Evolutionary conservation across 2,113 vertebrate genomes (phyloP).

Genomic region (Lagenorhynchus albirostris): DNA sequence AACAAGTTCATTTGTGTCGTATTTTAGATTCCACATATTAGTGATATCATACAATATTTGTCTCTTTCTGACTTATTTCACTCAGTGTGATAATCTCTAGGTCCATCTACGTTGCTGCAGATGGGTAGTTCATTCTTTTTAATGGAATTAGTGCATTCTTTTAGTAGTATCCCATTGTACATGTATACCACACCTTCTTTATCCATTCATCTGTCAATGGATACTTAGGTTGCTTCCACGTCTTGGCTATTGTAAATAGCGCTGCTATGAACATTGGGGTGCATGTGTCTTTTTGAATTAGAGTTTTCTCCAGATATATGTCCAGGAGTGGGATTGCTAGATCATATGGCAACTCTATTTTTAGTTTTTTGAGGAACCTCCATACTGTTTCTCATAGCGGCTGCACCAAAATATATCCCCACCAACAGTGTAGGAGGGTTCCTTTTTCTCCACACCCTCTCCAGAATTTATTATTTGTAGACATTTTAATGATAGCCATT

Average conservation of each 20-base stretch:
- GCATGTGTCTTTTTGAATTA: not conserved
- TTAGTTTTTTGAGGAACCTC: not conserved
- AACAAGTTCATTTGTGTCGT: not conserved
- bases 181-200: not conserved
- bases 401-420: not conserved
- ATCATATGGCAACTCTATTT: not conserved
- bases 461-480: too few relatives aligned
- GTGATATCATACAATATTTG: not conserved
- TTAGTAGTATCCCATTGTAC: not conserved
- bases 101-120: accelerated
- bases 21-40: not conserved
- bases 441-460: too few relatives aligned
- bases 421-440: not conserved
- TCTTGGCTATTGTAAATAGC: not conserved
- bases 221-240: not conserved
- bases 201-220: not conserved
- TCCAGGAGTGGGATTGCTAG: not conserved
- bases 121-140: not conserved
- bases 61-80: not conserved
- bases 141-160: not conserved
- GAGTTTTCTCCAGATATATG: not conserved
- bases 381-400: not conserved
- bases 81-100: not conserved
- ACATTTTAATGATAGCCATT: too few relatives aligned
- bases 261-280: not conserved